A percentile compares a stretch with the other conserved stretches of the same genome.
phyloP scores from a whole-genome alignment of 2,888 invertebrate genomes.

The Phlogophora meticulosa region DNA sequence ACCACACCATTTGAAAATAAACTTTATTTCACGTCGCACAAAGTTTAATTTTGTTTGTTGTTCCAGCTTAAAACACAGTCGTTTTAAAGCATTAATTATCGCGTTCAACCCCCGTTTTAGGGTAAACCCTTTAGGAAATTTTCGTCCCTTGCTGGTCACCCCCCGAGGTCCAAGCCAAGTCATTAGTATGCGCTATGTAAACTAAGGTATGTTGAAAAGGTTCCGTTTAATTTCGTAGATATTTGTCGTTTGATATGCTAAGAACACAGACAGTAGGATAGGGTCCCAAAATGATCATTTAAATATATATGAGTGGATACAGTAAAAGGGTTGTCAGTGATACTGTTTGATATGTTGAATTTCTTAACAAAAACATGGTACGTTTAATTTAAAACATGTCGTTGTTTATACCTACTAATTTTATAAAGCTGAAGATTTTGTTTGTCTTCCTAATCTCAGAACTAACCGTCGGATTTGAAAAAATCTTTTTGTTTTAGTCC shows the following conservation, averaged over 20 bases:
- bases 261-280: constrained; percentile 60
- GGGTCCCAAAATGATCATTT: constrained; percentile 58
- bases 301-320: constrained; percentile 60
- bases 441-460: too few relatives aligned
- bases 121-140: constrained; percentile 90
- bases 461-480: too few relatives aligned
- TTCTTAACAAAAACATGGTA: constrained; percentile 9
- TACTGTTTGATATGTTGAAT: constrained; percentile 16
- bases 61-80: constrained; percentile 77
- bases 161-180: constrained; percentile 84
- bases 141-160: constrained; percentile 90
- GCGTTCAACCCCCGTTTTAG: constrained; percentile 85
- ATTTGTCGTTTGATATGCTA: constrained; percentile 75
- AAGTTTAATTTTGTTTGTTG: constrained; percentile 64
- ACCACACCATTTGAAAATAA: constrained; percentile 53
- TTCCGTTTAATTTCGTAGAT: constrained; percentile 79
- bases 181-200: constrained; percentile 87
- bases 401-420: neutral
- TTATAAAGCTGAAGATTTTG: too few relatives aligned
- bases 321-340: constrained; percentile 40
- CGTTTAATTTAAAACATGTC: constrained; percentile 30
- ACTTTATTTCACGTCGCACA: constrained; percentile 62
- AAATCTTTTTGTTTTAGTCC: too few relatives aligned
- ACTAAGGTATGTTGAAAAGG: constrained; percentile 84
- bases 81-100: constrained; percentile 89